Base-by-base conservation (phyloP, 2,888 invertebrate genomes). In the Sesamia inferens region DNA sequence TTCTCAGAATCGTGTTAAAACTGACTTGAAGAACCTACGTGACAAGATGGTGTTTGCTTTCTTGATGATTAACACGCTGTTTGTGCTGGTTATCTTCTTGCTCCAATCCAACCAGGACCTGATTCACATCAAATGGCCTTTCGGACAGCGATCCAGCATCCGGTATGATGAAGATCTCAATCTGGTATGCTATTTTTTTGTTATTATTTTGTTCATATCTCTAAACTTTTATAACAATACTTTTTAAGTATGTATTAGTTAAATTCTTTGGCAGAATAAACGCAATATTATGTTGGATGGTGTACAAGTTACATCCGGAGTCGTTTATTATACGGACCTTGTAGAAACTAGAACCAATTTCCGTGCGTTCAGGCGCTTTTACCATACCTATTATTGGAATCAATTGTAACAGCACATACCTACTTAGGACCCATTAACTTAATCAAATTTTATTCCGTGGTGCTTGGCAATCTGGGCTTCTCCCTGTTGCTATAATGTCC, bases 21-120 rank as follows among this genome's bases (percentile, higher is more conserved):
- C 96, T 87, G 99, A 99, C 92, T 97, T 99, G 90, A 98, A 98
- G 96, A 99, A 99, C 91, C 97, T 99, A 79, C 97, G 99, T 86
- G 99, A 99, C 96, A 98, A 98, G 90, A 98, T 98, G 89, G 99
- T 99, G 81, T 99, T 99, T 93, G 98, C 98, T 81, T 99, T 99
- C 96, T 98, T 99, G 96, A 99, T 99, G 99, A 95, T 99, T 92
- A 99, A 99, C 96, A 98, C 99, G 74, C 97, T 99, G 88, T 99
- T 99, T 97, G 99, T 99, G 88, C 97, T 99, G 89, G 98, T 99
- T 90, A 99, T 99, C 83, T 99, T 99, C 96, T 97, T 99, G 93
- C 97, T 99, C 92, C 99, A 99, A 96, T 97, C 99, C 91, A 99
- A 99, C 96, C 99, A 99, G 97, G 99, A 99, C 93, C 97, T 97